These are phyloP conservation scores for Pseudococcus viburni DNA, from an alignment of 2,888 invertebrate genomes.

Conservation along the genomic window DNA sequence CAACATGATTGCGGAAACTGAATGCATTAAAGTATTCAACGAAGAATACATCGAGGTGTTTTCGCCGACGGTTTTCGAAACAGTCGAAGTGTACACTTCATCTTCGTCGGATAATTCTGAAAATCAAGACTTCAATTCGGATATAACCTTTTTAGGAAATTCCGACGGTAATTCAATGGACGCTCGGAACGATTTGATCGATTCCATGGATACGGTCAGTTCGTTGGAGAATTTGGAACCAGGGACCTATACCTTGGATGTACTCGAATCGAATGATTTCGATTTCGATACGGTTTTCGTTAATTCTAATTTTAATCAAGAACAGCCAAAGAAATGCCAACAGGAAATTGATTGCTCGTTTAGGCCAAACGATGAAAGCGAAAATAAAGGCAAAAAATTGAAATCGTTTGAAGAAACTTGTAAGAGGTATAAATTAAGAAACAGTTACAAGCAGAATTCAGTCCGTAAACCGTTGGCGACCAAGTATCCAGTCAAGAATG, in stretches of 20 bases:
- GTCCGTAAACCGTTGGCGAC: constrained; percentile 18
- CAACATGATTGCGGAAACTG: not conserved
- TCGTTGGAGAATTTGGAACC: constrained; percentile 59
- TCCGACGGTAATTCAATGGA: not conserved
- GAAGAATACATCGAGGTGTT: constrained; percentile 62
- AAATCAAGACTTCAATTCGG: constrained; percentile 60
- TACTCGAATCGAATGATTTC: constrained; percentile 52
- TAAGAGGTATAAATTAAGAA: constrained; percentile 45
- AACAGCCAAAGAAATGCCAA: not conserved
- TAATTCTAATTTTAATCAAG: constrained; percentile 21
- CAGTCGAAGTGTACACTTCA: constrained; percentile 63
- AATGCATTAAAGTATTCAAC: constrained; percentile 58
- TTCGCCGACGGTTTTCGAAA: constrained; percentile 63
- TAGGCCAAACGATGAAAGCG: not conserved
- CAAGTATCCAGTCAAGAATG: constrained; percentile 28
- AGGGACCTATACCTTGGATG: constrained; percentile 59
- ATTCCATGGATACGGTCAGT: constrained; percentile 52
- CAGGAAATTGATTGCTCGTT: not conserved
- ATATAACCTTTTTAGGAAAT: constrained; percentile 60
- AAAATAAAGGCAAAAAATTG: not conserved
- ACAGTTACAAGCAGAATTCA: not conserved
- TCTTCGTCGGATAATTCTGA: constrained; percentile 62
- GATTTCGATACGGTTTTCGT: constrained; percentile 56
- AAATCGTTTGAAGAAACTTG: not conserved
- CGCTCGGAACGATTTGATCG: not conserved